phyloP scores from a whole-genome alignment of 2,797 vertebrate species.

The Coranthus polyacanthus region DNA sequence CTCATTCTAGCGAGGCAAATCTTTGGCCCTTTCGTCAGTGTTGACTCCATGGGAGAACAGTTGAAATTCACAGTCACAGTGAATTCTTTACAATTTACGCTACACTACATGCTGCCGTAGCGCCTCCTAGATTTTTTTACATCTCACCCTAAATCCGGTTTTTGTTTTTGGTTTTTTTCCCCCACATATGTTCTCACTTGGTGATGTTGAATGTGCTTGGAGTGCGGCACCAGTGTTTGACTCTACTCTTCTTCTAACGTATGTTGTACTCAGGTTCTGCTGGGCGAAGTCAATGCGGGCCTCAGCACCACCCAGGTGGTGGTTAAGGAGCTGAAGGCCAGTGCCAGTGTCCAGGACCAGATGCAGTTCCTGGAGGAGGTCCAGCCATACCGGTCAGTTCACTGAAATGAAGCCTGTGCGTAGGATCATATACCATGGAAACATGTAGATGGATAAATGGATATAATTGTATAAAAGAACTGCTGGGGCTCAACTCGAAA shows the following conservation, averaged over 20 bases:
- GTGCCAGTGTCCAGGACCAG: constrained; percentile 94
- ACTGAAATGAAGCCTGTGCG: background rate
- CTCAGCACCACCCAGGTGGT: constrained; percentile 93
- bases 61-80: constrained; percentile 48
- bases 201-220: too few relatives aligned
- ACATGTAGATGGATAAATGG: background rate
- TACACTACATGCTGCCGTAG: constrained; percentile 9
- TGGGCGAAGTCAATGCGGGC: constrained; percentile 94
- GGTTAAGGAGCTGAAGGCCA: constrained; percentile 95
- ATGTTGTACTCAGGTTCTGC: constrained; percentile 86
- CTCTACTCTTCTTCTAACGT: background rate
- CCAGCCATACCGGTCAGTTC: constrained; percentile 91
- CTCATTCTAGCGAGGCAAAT: constrained; percentile 52
- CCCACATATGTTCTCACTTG: too few relatives aligned
- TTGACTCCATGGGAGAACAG: constrained; percentile 33
- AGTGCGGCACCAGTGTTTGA: background rate
- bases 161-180: too few relatives aligned
- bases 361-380: constrained; percentile 96
- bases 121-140: background rate
- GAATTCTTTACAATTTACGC: constrained; percentile 48
- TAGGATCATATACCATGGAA: background rate
- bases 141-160: background rate
- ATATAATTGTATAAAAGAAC: too few relatives aligned
- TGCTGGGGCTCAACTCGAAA: too few relatives aligned
- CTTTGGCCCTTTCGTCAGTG: constrained; percentile 45